Percentiles rank a stretch among this genome's conserved stretches.
Conservation (phyloP, 2,113 vertebrate genomes). For the Oxyruncus cristatus region DNA sequence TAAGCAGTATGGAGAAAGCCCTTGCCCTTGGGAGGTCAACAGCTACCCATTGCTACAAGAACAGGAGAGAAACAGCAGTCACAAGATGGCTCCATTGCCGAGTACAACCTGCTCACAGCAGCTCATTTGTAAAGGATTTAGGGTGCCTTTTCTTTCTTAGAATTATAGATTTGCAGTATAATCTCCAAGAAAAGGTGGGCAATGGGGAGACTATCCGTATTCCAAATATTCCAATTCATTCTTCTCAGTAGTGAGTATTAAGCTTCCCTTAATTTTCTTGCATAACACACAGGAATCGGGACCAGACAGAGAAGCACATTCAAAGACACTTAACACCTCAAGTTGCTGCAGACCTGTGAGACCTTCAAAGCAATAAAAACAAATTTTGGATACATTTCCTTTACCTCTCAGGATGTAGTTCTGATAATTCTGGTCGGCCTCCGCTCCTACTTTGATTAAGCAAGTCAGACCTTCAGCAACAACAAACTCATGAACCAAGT, state of each 20-base stretch:
- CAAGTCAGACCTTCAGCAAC: slow-evolving; percentile 93
- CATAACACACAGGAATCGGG: neutral
- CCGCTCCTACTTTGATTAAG: slow-evolving; percentile 95
- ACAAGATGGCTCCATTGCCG: neutral
- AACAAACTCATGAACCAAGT: slow-evolving; percentile 97
- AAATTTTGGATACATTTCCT: neutral
- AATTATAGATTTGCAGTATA: neutral
- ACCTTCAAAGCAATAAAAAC: neutral
- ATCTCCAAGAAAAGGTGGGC: neutral
- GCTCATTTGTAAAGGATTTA: neutral
- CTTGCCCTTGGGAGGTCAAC: neutral
- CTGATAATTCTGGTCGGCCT: slow-evolving; percentile 98
- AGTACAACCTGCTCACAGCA: rapidly evolving
- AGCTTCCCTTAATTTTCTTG: neutral
- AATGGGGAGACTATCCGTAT: neutral
- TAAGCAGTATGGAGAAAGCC: neutral
- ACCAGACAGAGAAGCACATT: neutral
- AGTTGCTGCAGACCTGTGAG: neutral
- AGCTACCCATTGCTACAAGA: neutral
- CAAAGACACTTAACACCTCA: neutral
- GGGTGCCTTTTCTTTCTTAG: neutral
- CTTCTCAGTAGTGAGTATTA: neutral
- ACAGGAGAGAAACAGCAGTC: neutral
- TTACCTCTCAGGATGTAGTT: slow-evolving; percentile 98
- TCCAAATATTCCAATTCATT: neutral